These are phyloP conservation scores for Apostichopus japonicus DNA, from an alignment of 35 echinoderm and acorn worm genomes.

Conservation along the genomic window DNA sequence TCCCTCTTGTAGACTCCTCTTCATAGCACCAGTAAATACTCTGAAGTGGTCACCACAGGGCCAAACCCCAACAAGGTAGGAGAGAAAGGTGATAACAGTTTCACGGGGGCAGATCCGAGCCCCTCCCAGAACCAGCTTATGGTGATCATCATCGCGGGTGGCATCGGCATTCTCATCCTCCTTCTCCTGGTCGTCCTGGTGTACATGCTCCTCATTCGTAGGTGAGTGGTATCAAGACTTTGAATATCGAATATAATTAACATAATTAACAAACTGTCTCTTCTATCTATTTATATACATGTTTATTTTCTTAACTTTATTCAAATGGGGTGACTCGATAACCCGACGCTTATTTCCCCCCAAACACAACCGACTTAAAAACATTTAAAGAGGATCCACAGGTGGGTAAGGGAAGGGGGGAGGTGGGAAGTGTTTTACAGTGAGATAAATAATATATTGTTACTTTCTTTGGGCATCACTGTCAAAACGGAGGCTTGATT, in stretches of 20 bases:
- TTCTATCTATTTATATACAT: too few species aligned
- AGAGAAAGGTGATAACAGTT: not conserved
- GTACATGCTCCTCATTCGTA: constrained; percentile 32
- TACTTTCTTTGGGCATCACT: too few species aligned
- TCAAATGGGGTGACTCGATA: too few species aligned
- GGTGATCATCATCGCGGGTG: constrained; percentile 44
- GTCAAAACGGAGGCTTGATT: too few species aligned
- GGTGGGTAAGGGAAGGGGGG: not conserved
- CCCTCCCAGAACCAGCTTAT: constrained; percentile 8
- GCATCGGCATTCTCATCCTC: constrained; percentile 57
- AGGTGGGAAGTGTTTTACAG: too few species aligned
- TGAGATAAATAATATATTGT: too few species aligned
- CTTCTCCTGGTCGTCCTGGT: constrained; percentile 65
- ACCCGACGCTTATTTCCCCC: too few species aligned
- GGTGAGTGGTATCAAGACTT: constrained; percentile 37
- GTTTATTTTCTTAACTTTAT: too few species aligned
- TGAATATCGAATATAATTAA: too few species aligned
- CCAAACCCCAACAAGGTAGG: not conserved
- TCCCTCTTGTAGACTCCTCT: constrained; percentile 54
- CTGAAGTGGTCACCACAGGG: constrained; percentile 43
- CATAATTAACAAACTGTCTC: too few species aligned
- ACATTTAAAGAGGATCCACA: not conserved
- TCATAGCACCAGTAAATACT: constrained; percentile 61
- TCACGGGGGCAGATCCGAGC: not conserved
- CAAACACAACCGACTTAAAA: too few species aligned